Base-by-base conservation (phyloP, 1,140 invertebrate species). In the Gonatopus flavifemur region DNA sequence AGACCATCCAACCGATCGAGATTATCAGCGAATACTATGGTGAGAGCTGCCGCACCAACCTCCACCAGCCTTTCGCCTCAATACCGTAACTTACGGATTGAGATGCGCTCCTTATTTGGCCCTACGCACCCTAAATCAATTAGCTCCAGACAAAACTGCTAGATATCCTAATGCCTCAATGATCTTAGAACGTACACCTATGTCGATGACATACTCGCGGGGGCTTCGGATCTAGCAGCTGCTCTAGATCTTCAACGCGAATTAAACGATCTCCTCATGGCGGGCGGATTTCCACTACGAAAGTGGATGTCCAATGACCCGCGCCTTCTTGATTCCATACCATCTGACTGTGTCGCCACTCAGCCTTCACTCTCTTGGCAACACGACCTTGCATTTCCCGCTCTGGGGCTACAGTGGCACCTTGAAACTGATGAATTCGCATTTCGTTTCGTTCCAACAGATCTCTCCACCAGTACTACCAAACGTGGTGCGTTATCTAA, bases 11-110 rank as follows among this genome's bases (percentile, higher is more conserved):
- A 30, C 35, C n/a, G 41, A 54, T 15, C 20, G 41, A 36, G 18
- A 13, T 8, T n/a, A 44, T 30, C 44, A 54, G 19, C 35, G 15
- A 16, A 54, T 54, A 28, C 37, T 49, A 13, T 54, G 46, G 46
- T 43, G 41, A 24, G 16, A 33, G 15, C 5, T 40, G 13, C 10
- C 38, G 10, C 10, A 31, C 3, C 5, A 3, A 13, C 20, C 36
- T 2, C 6, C 47, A 2, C 2, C 12, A 9, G 15, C 13, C 15
- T 42, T 22, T 20, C 22, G 30, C 1, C 9, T 52, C 10, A 45
- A 45, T 10, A 52, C 43, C 5, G 50, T 52, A 1, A 52, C 28
- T 2, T 52, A 52, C 9, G 31, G 50, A 1, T 33, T 22, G 28
- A 30, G 40, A 10, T 35, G 19, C 1, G 41, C 52, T 12, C 52